Conservation (phyloP, 2,113 vertebrate species). For the Barnardius zonarius region DNA sequence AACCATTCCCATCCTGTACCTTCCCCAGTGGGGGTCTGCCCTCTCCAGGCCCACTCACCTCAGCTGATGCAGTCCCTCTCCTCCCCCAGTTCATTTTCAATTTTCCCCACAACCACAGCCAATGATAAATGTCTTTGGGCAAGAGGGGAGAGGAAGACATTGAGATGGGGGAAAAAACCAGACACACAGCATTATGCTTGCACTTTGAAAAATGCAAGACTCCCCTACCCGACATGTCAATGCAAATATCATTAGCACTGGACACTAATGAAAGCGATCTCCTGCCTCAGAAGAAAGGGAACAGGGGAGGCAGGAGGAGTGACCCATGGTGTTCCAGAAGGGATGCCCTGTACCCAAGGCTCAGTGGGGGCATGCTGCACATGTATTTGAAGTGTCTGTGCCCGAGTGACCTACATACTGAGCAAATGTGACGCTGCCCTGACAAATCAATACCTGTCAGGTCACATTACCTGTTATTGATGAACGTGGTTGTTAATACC, state of each 20-base stretch:
- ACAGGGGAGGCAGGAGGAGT: not conserved
- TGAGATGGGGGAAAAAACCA: not conserved
- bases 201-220: not conserved
- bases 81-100: not conserved
- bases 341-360: not conserved
- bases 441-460: conserved; percentile 14
- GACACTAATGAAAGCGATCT: not conserved
- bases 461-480: conserved; percentile 25
- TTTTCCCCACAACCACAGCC: not conserved
- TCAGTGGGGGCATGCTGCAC: not conserved
- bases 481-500: not conserved
- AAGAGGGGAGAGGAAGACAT: not conserved
- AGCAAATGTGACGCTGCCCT: not conserved
- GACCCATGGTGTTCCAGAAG: not conserved
- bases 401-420: conserved; percentile 27
- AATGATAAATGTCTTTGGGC: not conserved
- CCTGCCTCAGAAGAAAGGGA: not conserved
- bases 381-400: not conserved
- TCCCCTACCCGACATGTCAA: not conserved
- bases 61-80: not conserved
- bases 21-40: not conserved
- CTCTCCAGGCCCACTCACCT: not conserved
- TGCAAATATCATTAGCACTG: not conserved
- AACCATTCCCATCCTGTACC: not conserved
- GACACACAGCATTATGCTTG: not conserved